Percentiles rank a stretch among this genome's conserved stretches.
Conservation (phyloP, 2,113 vertebrate species). For the Recurvirostra avosetta region DNA sequence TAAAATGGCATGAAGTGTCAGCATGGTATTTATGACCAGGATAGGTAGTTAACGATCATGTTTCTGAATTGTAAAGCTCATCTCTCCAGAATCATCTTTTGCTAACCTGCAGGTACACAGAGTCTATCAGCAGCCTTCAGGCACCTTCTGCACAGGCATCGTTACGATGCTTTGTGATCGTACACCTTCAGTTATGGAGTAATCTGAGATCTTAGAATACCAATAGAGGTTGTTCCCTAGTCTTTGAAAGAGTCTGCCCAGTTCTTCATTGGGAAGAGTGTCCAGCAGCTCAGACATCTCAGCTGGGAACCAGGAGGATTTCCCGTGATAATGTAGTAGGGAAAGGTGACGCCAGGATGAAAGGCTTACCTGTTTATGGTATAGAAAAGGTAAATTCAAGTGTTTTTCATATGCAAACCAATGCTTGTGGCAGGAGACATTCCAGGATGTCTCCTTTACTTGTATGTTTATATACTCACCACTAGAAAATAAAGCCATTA, state of each 20-base stretch:
- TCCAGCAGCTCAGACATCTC: not conserved
- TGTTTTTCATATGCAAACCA: not conserved
- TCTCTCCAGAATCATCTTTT: not conserved
- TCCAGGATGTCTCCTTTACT: not conserved
- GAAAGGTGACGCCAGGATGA: not conserved
- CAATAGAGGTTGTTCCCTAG: not conserved
- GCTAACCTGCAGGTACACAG: not conserved
- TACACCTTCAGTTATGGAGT: not conserved
- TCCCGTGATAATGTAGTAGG: not conserved
- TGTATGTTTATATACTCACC: not conserved
- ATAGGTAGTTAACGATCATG: not conserved
- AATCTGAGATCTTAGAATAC: not conserved
- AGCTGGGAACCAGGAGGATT: not conserved
- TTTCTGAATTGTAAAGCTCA: not conserved
- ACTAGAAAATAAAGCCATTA: not conserved
- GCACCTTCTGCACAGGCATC: rapidly evolving
- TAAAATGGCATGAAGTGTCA: not conserved
- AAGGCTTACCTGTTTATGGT: not conserved
- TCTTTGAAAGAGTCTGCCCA: not conserved
- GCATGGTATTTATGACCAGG: not conserved
- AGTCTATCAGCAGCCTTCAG: not conserved
- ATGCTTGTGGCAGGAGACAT: not conserved
- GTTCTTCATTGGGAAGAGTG: not conserved
- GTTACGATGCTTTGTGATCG: not conserved
- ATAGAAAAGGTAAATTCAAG: not conserved